phyloP scores from a whole-genome alignment of 1,140 invertebrate genomes.

The Portunus trituberculatus region DNA sequence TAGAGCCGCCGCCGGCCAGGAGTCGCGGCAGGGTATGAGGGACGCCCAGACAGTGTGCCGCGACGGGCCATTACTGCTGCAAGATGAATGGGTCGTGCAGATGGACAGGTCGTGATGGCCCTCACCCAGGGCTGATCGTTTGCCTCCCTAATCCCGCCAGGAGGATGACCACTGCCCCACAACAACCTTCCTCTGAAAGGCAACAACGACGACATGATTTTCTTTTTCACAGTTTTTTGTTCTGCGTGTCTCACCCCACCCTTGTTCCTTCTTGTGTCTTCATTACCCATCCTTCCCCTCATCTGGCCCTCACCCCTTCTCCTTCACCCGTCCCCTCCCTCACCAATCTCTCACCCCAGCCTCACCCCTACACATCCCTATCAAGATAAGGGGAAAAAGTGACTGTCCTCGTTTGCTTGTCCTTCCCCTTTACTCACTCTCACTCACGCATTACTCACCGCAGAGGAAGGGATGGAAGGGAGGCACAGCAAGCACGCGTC shows the following conservation, averaged over 20 bases:
- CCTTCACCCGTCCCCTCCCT: slow-evolving; percentile 5
- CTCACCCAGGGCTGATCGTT: not conserved
- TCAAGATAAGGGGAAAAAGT: not conserved
- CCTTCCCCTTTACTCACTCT: not conserved
- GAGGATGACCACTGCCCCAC: not conserved
- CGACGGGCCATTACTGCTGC: not conserved
- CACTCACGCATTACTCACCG: not conserved
- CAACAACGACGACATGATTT: not conserved
- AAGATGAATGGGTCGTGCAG: not conserved
- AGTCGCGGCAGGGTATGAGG: not conserved
- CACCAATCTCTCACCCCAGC: not conserved
- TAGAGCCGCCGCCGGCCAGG: not conserved
- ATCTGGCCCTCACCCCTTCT: not conserved
- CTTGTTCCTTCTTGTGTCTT: not conserved
- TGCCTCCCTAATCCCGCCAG: not conserved
- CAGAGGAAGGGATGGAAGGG: not conserved
- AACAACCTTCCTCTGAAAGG: not conserved
- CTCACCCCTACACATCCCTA: not conserved
- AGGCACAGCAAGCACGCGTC: not conserved
- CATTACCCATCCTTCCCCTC: not conserved
- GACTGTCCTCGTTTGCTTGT: not conserved
- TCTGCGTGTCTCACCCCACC: not conserved
- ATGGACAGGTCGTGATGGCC: not conserved
- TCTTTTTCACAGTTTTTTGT: not conserved
- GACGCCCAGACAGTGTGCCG: not conserved